These are phyloP conservation scores for Antheraea pernyi DNA, from an alignment of 1,140 invertebrate genomes.

Conservation along the genomic window DNA sequence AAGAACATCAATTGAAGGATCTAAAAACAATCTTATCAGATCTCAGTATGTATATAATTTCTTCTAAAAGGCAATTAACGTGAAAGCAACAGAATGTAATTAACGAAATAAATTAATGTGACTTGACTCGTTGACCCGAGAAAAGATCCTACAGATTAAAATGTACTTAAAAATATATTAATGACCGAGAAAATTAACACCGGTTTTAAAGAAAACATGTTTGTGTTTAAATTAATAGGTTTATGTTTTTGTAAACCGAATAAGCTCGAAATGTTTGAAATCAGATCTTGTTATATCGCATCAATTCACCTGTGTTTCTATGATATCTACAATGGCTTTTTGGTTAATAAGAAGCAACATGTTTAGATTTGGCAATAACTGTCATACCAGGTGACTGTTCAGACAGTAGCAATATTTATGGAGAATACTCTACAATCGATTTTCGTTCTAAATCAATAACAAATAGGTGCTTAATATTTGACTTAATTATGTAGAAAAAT, in stretches of 20 bases:
- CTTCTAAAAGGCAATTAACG: neutral
- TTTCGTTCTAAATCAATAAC: too few relatives aligned
- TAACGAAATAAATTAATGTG: constrained; percentile 11
- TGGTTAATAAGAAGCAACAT: too few relatives aligned
- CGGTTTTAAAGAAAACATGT: neutral
- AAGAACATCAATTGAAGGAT: neutral
- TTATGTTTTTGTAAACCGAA: neutral
- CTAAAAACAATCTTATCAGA: neutral
- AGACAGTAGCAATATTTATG: too few relatives aligned
- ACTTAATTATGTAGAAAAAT: too few relatives aligned
- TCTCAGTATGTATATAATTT: neutral
- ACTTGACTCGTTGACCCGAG: constrained; percentile 2
- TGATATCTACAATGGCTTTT: too few relatives aligned
- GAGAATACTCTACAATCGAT: too few relatives aligned
- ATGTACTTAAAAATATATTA: constrained; percentile 11
- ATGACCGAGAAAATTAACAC: neutral
- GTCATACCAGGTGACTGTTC: too few relatives aligned
- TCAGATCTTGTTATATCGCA: neutral
- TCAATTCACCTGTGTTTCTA: too few relatives aligned
- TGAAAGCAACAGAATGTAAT: constrained; percentile 10
- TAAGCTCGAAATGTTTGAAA: neutral
- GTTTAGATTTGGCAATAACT: too few relatives aligned
- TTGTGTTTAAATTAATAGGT: neutral
- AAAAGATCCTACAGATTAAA: constrained; percentile 9
- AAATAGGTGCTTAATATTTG: too few relatives aligned